These are phyloP conservation scores for Hyles lineata DNA, from an alignment of 2,888 invertebrate species.

Conservation along the genomic window DNA sequence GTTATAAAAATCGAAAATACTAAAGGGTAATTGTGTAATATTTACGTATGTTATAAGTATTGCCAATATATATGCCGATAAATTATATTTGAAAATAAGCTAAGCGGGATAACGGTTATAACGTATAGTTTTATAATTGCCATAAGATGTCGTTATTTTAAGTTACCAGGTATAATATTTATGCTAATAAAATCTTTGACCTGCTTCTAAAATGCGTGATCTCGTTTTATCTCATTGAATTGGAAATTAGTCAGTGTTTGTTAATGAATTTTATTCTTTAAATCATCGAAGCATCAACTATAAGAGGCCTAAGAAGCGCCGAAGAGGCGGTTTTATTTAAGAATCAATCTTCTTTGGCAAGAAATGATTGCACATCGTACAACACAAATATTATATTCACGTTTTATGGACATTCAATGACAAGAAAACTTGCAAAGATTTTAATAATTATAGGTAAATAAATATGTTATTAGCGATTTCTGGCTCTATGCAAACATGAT, in stretches of 20 bases:
- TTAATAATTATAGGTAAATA: too few relatives aligned
- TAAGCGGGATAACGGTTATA: not conserved
- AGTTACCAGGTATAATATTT: not conserved
- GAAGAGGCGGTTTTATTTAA: not conserved
- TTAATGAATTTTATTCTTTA: not conserved
- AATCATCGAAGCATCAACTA: not conserved
- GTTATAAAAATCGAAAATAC: too few relatives aligned
- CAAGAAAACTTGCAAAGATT: too few relatives aligned
- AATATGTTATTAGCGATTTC: too few relatives aligned
- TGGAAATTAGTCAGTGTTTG: not conserved
- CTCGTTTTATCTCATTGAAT: not conserved
- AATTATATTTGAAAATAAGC: not conserved
- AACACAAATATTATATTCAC: not conserved
- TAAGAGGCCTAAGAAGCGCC: not conserved
- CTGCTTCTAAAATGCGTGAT: not conserved
- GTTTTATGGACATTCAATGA: not conserved
- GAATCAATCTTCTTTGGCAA: not conserved
- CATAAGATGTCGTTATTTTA: not conserved
- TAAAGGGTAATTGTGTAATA: too few relatives aligned
- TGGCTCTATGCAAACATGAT: too few relatives aligned
- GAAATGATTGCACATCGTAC: not conserved
- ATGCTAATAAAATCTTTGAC: conserved; percentile 12
- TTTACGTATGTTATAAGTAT: too few relatives aligned
- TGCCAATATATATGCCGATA: not conserved
- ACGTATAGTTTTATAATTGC: not conserved